Evolutionary conservation across 1,140 invertebrate species (phyloP).

Genomic region (Bombus haemorrhoidalis): DNA sequence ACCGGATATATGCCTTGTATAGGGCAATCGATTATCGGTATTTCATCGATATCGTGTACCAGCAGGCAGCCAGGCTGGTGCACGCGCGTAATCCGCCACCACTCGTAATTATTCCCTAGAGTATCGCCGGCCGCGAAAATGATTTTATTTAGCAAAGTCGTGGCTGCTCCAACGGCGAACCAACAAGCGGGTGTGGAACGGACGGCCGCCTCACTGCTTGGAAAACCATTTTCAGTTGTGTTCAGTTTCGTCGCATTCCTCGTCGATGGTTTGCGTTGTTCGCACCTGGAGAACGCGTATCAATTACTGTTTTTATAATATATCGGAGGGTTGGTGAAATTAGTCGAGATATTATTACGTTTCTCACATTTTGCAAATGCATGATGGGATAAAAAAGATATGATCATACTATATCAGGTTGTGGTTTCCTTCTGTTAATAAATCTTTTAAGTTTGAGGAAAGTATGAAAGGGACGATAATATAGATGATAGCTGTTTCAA

Average conservation of each 20-base stretch:
- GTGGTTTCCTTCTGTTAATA: no score
- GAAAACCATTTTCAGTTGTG: neutral
- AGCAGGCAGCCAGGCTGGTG: constrained; percentile 26
- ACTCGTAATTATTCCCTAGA: constrained; percentile 30
- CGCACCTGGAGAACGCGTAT: neutral
- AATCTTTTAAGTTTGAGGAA: no score
- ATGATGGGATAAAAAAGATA: no score
- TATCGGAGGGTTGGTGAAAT: neutral
- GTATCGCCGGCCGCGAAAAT: constrained; percentile 29
- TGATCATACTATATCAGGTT: no score
- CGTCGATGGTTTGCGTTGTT: neutral
- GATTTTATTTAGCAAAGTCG: constrained; percentile 26
- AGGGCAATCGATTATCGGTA: constrained; percentile 66
- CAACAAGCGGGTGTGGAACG: neutral
- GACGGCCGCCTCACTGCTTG: neutral
- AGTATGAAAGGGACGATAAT: no score
- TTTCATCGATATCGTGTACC: constrained; percentile 67
- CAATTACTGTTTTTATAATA: neutral
- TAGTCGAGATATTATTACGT: neutral
- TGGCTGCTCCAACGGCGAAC: neutral
- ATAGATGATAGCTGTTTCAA: no score
- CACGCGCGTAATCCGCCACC: constrained; percentile 33
- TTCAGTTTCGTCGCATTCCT: neutral
- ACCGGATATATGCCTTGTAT: constrained; percentile 65
- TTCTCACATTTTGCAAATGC: neutral